These are phyloP conservation scores for Geotrypetes seraphini DNA, from an alignment of 2,797 vertebrate genomes.

Conservation along the genomic window DNA sequence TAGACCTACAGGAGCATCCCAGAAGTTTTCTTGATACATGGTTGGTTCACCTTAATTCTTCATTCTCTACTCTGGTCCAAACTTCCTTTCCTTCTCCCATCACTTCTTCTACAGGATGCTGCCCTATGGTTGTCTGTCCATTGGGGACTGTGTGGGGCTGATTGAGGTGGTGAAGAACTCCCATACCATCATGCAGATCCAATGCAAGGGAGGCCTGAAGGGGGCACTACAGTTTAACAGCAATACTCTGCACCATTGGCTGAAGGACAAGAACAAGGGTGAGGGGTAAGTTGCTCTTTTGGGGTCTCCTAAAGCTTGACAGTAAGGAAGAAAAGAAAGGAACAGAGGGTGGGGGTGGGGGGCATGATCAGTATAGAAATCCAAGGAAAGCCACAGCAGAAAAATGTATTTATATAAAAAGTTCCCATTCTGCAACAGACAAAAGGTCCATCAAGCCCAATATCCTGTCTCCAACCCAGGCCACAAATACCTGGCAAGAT, in stretches of 20 bases:
- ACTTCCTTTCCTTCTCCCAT: background rate
- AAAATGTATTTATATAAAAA: too few relatives aligned
- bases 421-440: too few relatives aligned
- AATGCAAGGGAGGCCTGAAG: slow-evolving; percentile 74
- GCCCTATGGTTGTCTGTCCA: slow-evolving; percentile 70
- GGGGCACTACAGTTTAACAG: slow-evolving; percentile 77
- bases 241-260: slow-evolving; percentile 71
- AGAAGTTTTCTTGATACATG: too few relatives aligned
- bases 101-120: slow-evolving; percentile 52
- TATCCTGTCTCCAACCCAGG: too few relatives aligned
- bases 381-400: too few relatives aligned
- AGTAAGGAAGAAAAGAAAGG: background rate
- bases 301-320: background rate
- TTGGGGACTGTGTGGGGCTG: slow-evolving; percentile 73
- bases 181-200: slow-evolving; percentile 80
- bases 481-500: too few relatives aligned
- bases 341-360: too few relatives aligned
- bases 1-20: too few relatives aligned
- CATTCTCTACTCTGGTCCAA: background rate
- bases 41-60: too few relatives aligned
- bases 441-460: too few relatives aligned
- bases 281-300: slow-evolving; percentile 65
- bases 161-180: slow-evolving; percentile 74
- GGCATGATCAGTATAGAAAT: too few relatives aligned
- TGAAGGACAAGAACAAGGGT: slow-evolving; percentile 72